Conservation (phyloP, 2,113 vertebrate species). For the Albula glossodonta region DNA sequence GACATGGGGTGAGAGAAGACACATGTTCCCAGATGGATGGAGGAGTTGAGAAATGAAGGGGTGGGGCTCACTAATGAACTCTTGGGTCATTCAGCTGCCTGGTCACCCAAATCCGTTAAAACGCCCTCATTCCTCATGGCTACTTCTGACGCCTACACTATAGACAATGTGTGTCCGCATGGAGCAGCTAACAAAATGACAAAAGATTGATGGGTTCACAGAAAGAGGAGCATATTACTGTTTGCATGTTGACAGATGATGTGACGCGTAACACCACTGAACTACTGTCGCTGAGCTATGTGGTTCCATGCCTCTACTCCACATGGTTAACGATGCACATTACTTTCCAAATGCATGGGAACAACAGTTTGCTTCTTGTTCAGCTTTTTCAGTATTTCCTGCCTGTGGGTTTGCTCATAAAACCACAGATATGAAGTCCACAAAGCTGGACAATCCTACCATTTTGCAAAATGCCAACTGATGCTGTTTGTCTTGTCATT, state of each 20-base stretch:
- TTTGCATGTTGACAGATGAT: neutral
- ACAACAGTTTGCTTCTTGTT: neutral
- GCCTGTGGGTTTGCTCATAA: neutral
- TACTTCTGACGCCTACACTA: neutral
- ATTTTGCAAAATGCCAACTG: neutral
- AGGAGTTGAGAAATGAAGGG: neutral
- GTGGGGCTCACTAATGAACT: neutral
- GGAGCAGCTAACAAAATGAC: neutral
- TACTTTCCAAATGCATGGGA: neutral
- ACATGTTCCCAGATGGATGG: neutral
- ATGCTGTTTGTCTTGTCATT: neutral
- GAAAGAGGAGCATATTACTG: neutral
- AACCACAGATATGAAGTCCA: neutral
- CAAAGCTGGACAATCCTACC: neutral
- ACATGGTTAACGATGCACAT: neutral
- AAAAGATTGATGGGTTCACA: neutral
- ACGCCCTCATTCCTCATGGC: neutral
- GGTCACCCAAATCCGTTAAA: neutral
- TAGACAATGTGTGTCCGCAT: neutral
- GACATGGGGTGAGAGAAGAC: constrained; percentile 17
- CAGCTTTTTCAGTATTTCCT: neutral
- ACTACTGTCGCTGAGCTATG: neutral
- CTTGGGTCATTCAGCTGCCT: neutral
- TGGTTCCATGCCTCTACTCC: too few relatives aligned
- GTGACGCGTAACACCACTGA: neutral